These are phyloP conservation scores for Cantharis lateralis DNA, from an alignment of 2,888 invertebrate species.

Conservation along the genomic window DNA sequence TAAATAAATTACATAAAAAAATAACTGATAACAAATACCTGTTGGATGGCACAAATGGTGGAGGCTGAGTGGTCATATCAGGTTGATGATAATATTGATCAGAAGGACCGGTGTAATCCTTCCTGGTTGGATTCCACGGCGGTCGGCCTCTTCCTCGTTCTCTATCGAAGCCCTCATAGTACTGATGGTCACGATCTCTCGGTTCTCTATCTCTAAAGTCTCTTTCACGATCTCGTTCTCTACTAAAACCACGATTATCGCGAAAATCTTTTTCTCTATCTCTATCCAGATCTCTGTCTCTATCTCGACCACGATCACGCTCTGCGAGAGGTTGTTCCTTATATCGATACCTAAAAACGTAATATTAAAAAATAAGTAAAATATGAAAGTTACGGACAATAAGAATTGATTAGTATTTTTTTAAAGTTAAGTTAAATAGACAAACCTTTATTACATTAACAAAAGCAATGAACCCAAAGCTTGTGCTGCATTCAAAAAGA, in stretches of 20 bases:
- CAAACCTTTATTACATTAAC: background rate
- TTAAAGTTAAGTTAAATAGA: background rate
- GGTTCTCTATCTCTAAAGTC: slow-evolving; percentile 22
- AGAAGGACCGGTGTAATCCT: slow-evolving; percentile 34
- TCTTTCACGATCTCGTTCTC: slow-evolving; percentile 41
- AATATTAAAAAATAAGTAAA: background rate
- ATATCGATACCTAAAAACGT: slow-evolving; percentile 39
- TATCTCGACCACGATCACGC: slow-evolving; percentile 46
- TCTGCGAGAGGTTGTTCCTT: slow-evolving; percentile 38
- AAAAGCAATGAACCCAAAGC: background rate
- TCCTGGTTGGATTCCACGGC: slow-evolving; percentile 20
- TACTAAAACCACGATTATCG: slow-evolving; percentile 42
- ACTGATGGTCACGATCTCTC: slow-evolving; percentile 11
- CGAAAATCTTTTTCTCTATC: slow-evolving; percentile 39
- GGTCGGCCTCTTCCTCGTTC: slow-evolving; percentile 24
- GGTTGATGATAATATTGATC: slow-evolving; percentile 42
- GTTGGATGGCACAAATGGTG: slow-evolving; percentile 36
- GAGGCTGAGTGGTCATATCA: slow-evolving; percentile 36
- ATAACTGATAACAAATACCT: slow-evolving; percentile 40
- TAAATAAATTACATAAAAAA: background rate
- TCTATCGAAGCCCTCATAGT: slow-evolving; percentile 39
- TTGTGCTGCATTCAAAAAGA: background rate
- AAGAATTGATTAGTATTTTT: background rate
- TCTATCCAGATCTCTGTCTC: slow-evolving; percentile 48
- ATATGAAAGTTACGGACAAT: background rate